Conservation (phyloP, 1,140 invertebrate genomes). For the Neoseiulus cucumeris region DNA sequence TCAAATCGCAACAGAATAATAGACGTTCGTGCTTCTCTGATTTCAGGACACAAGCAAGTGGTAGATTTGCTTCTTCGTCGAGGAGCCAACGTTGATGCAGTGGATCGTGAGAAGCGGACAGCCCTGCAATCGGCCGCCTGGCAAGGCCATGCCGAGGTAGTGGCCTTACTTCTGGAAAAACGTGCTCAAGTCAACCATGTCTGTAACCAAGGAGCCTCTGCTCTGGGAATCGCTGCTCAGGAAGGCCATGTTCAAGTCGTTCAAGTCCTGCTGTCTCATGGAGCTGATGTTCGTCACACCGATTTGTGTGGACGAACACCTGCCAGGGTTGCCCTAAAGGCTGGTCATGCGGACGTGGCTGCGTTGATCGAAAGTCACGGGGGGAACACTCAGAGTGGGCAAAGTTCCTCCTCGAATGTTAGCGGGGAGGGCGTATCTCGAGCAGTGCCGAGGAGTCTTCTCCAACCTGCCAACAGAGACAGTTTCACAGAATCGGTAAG, state of each 20-base stretch:
- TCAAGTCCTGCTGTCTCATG: conserved; percentile 56
- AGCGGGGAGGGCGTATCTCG: neutral
- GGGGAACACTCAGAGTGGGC: neutral
- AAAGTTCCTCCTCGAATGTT: neutral
- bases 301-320: conserved; percentile 70
- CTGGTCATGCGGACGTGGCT: conserved; percentile 43
- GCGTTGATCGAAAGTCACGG: neutral
- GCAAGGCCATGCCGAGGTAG: conserved; percentile 70
- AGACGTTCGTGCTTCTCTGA: neutral
- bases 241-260: conserved; percentile 82
- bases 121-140: conserved; percentile 82
- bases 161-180: conserved; percentile 52
- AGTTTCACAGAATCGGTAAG: conserved; percentile 6
- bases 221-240: conserved; percentile 44
- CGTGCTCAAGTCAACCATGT: conserved; percentile 62
- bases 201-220: conserved; percentile 74
- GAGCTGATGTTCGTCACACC: conserved; percentile 74
- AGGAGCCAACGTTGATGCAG: conserved; percentile 59
- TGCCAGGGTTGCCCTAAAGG: conserved; percentile 51
- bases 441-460: neutral
- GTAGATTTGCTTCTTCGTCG: conserved; percentile 57
- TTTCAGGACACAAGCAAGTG: conserved; percentile 49
- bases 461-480: neutral
- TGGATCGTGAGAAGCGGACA: conserved; percentile 68
- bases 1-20: neutral